A percentile compares a stretch with the other conserved stretches of the same genome.
These are phyloP conservation scores for Drosophila paulistorum DNA, from an alignment of 1,140 invertebrate genomes.

Conservation along the genomic window DNA sequence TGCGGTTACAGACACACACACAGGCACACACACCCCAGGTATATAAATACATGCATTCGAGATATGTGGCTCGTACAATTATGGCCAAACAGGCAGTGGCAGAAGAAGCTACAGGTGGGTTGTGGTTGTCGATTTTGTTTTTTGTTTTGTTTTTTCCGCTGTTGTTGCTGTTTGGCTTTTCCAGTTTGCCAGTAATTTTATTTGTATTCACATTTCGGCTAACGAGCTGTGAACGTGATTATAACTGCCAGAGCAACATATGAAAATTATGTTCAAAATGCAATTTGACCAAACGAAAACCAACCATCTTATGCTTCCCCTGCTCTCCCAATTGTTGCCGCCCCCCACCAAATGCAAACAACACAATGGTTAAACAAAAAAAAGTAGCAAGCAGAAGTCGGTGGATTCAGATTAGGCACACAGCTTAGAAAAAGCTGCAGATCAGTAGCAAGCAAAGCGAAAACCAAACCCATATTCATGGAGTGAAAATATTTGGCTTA, in stretches of 20 bases:
- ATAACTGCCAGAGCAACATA: slow-evolving; percentile 77
- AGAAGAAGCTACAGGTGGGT: slow-evolving; percentile 59
- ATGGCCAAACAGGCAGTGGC: slow-evolving; percentile 64
- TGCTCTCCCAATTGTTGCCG: background rate
- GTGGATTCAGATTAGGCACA: slow-evolving; percentile 61
- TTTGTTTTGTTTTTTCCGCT: slow-evolving; percentile 21
- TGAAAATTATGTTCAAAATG: slow-evolving; percentile 79
- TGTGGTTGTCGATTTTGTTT: slow-evolving; percentile 43
- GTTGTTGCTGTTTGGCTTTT: slow-evolving; percentile 8
- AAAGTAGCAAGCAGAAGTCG: slow-evolving; percentile 39
- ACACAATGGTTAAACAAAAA: slow-evolving; percentile 57
- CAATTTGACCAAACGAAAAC: slow-evolving; percentile 58
- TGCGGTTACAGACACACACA: slow-evolving; percentile 37
- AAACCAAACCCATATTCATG: slow-evolving; percentile 23
- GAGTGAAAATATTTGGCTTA: slow-evolving; percentile 78
- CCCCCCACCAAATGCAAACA: slow-evolving; percentile 6
- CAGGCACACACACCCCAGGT: background rate
- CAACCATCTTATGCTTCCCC: background rate
- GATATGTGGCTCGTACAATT: slow-evolving; percentile 73
- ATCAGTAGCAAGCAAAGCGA: slow-evolving; percentile 17
- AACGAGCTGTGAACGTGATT: slow-evolving; percentile 80
- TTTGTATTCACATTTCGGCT: slow-evolving; percentile 63
- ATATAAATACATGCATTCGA: slow-evolving; percentile 38
- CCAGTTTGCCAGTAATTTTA: slow-evolving; percentile 46
- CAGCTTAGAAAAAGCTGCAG: slow-evolving; percentile 6